Conservation (phyloP, 1,140 invertebrate genomes). For the Lepeophtheirus salmonis region DNA sequence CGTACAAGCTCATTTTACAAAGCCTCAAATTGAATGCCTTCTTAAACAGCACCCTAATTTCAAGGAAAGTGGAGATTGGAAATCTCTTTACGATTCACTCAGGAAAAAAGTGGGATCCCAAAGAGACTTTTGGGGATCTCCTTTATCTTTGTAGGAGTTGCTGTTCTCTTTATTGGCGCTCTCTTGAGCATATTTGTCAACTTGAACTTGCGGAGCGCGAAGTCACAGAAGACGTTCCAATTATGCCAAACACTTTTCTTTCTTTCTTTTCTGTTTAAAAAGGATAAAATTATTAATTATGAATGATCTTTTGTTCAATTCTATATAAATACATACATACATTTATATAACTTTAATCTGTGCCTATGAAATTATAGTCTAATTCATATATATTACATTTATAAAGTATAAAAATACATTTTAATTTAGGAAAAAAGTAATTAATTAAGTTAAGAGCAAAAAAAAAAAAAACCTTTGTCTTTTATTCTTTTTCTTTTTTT, state of each 20-base stretch:
- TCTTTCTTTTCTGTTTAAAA: slow-evolving; percentile 14
- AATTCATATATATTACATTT: too few relatives aligned
- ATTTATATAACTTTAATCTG: too few relatives aligned
- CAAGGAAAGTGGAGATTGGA: slow-evolving; percentile 1
- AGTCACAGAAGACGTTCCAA: background rate
- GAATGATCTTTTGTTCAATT: background rate
- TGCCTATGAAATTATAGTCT: too few relatives aligned
- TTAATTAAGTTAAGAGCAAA: too few relatives aligned
- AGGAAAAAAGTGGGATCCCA: slow-evolving; percentile 5
- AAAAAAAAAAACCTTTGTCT: too few relatives aligned
- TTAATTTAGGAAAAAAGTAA: too few relatives aligned
- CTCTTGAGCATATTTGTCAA: slow-evolving; percentile 10
- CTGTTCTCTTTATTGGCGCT: slow-evolving; percentile 7
- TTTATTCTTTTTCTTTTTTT: too few relatives aligned
- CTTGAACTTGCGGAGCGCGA: background rate
- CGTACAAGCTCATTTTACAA: slow-evolving; percentile 15
- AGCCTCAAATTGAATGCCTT: slow-evolving; percentile 14
- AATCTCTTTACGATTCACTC: slow-evolving; percentile 9
- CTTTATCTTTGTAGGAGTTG: slow-evolving; percentile 11
- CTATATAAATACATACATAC: background rate
- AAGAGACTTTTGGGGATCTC: slow-evolving; percentile 6
- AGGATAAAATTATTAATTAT: too few relatives aligned
- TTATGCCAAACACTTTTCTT: slow-evolving; percentile 9
- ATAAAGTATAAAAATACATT: too few relatives aligned
- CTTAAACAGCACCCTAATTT: slow-evolving; percentile 4